These are phyloP conservation scores for Amniataba percoides DNA, from an alignment of 2,797 vertebrate genomes.

Conservation along the genomic window DNA sequence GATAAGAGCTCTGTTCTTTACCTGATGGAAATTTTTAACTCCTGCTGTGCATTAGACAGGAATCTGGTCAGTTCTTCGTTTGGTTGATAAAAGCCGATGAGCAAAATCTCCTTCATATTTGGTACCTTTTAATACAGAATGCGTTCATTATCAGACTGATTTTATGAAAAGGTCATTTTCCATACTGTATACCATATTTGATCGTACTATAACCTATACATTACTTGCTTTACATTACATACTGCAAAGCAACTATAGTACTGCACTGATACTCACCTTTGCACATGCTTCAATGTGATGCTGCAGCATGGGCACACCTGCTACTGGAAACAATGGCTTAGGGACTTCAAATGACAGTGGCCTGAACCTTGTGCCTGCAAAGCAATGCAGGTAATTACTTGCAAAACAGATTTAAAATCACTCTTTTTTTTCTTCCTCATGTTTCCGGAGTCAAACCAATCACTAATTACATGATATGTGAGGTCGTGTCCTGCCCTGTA, in stretches of 20 bases:
- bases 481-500: background rate
- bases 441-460: background rate
- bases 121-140: constrained; percentile 85
- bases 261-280: constrained; percentile 84
- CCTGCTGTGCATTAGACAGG: constrained; percentile 90
- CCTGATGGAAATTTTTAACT: constrained; percentile 95
- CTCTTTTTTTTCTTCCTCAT: background rate
- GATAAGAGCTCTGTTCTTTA: background rate
- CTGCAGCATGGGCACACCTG: constrained; percentile 97
- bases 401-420: background rate
- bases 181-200: background rate
- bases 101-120: constrained; percentile 95
- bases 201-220: background rate
- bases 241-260: background rate
- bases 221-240: too few species aligned
- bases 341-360: constrained; percentile 98
- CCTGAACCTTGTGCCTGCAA: constrained; percentile 93
- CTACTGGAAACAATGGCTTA: constrained; percentile 96
- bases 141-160: background rate
- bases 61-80: constrained; percentile 95
- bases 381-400: background rate
- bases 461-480: background rate
- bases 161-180: background rate
- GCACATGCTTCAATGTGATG: constrained; percentile 97
- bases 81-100: constrained; percentile 97